A percentile compares a stretch with the other conserved stretches of the same genome.
Conservation (phyloP, 2,113 vertebrate species). For the Peromyscus californicus region DNA sequence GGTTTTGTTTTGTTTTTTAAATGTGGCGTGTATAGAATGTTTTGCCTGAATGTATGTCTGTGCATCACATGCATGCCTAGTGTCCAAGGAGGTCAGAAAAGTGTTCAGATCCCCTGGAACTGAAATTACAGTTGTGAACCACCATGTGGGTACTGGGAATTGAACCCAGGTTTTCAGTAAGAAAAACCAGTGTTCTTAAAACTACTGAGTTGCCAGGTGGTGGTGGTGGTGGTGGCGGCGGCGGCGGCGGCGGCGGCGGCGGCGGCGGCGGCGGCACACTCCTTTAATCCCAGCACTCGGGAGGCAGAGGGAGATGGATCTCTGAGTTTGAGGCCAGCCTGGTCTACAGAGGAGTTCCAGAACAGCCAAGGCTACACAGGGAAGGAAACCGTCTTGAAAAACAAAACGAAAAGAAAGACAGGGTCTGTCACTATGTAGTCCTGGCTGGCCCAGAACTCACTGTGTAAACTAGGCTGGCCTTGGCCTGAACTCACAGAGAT, state of each 20-base stretch:
- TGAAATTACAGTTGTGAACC: neutral
- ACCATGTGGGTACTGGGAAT: neutral
- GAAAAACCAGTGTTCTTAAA: neutral
- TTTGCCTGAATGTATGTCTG: neutral
- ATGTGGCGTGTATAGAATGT: neutral
- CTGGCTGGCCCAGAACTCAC: neutral
- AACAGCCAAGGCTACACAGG: neutral
- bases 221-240: too few species aligned
- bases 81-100: neutral
- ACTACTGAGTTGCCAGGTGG: too few species aligned
- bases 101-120: neutral
- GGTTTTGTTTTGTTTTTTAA: neutral
- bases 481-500: neutral
- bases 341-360: neutral
- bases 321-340: too few species aligned
- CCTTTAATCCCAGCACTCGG: neutral
- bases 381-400: too few species aligned
- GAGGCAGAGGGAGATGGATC: too few species aligned
- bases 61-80: neutral
- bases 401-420: too few species aligned
- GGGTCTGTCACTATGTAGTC: neutral
- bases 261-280: too few species aligned
- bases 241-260: too few species aligned
- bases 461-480: neutral
- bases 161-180: neutral